Base-by-base conservation (phyloP, 92 coral and sea anemone species). In the Hydrozoanthus gracilis region DNA sequence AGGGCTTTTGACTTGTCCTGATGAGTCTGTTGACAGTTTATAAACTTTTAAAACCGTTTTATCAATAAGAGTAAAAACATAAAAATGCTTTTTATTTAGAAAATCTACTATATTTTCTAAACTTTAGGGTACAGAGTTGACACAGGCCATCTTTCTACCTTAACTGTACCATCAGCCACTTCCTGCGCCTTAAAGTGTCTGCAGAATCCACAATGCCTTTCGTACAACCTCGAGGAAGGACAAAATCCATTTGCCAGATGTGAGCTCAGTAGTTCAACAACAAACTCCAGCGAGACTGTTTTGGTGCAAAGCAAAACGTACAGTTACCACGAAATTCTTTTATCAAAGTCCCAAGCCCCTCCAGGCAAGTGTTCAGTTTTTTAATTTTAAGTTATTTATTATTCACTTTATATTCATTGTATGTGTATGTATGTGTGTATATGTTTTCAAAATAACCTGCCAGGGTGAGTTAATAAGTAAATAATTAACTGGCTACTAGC, bases 101-200 rank as follows among this genome's bases (percentile, higher is more conserved):
- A 6, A 54, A 54, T 5, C 7, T 18, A n/a, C 6, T 18, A 61
- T 3, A n/a, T 12, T 71, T 47, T 12, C 5, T 11, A 44, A 46
- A n/a, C 1, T 10, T 14, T 49, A 76, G 65, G 80, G 20, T 35
- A 76, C 62, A 76, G 80, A 76, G n/a, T 76, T 46, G 11, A 17
- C 15, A 6, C 51, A 20, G 58, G 61, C 10, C 45, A 4, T 8
- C 3, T 76, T 12, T 18, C n/a, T 51, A 7, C 60, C 4, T 51
- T 52, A 51, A 75, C 2, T 17, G 79, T 18, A 7, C 79, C 11
- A 18, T 51, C 79, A 5, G 50, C 79, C 10, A 27, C 14, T 18
- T 48, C 44, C 17, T 88, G 91, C 55, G 83, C 87, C 0, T 74
- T 48, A 11, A 73, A 73, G 73, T 88, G 91, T 88, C 65, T 88